A percentile compares a stretch with the other conserved stretches of the same genome.
These are phyloP conservation scores for Microplitis deprimator DNA, from an alignment of 2,888 invertebrate genomes.

Conservation along the genomic window DNA sequence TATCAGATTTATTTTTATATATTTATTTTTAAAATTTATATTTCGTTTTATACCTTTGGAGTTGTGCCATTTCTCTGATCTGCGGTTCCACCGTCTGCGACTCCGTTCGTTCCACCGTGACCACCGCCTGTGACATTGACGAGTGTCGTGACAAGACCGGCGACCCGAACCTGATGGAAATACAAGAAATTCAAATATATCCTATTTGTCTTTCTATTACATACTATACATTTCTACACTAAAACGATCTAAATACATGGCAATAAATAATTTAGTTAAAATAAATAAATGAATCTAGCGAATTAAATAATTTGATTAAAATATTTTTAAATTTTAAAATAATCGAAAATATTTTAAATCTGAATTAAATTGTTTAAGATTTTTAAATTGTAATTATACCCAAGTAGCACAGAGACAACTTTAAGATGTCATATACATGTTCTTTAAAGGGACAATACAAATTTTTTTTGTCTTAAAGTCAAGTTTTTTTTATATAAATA, in stretches of 20 bases:
- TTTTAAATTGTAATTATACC: no score
- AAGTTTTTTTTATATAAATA: no score
- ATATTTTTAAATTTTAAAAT: no score
- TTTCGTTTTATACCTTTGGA: constrained; percentile 58
- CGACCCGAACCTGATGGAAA: constrained; percentile 76
- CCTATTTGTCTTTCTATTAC: neutral
- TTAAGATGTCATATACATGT: no score
- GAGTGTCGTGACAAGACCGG: constrained; percentile 86
- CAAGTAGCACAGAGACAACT: no score
- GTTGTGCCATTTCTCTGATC: constrained; percentile 60
- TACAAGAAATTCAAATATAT: constrained; percentile 22
- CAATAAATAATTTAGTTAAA: neutral
- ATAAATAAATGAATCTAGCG: constrained; percentile 3
- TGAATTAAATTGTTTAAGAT: no score
- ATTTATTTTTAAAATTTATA: constrained; percentile 17
- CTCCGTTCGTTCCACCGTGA: constrained; percentile 68
- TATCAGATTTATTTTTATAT: neutral
- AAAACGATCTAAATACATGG: neutral
- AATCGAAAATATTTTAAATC: no score
- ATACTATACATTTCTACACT: neutral
- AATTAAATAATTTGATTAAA: no score
- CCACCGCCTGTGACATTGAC: constrained; percentile 85
- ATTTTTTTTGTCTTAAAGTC: no score
- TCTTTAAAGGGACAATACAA: no score
- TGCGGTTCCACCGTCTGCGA: constrained; percentile 52